Percentiles rank a stretch among this genome's conserved stretches.
Conservation (phyloP, 2,888 invertebrate genomes). For the Sussaba pulchella region DNA sequence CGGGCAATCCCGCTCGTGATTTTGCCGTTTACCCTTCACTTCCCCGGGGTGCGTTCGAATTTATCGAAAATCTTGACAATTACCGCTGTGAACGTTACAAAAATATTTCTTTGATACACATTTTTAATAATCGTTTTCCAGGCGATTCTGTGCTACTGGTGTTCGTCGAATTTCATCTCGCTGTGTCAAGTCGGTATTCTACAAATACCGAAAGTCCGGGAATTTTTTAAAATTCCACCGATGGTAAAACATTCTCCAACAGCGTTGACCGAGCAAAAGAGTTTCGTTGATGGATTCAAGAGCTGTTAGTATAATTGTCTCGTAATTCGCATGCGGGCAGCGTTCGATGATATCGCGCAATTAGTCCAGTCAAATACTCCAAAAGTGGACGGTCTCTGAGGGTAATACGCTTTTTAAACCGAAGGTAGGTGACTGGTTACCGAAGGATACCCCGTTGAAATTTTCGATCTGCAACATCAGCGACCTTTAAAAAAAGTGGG, state of each 20-base stretch:
- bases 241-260: constrained; percentile 86
- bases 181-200: constrained; percentile 92
- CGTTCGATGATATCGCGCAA: background rate
- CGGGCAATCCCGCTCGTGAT: constrained; percentile 91
- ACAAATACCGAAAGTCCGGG: constrained; percentile 90
- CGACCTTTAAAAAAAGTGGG: too few relatives aligned
- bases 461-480: too few relatives aligned
- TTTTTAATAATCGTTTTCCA: constrained; percentile 71
- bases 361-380: too few relatives aligned
- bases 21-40: constrained; percentile 94
- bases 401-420: too few relatives aligned
- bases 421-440: too few relatives aligned
- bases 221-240: constrained; percentile 90
- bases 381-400: too few relatives aligned
- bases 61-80: background rate
- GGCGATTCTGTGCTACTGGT: constrained; percentile 96
- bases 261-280: constrained; percentile 86
- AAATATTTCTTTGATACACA: background rate
- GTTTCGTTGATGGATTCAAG: constrained; percentile 91
- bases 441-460: too few relatives aligned
- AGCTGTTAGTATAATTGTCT: constrained; percentile 87
- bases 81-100: too few relatives aligned
- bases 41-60: constrained; percentile 89
- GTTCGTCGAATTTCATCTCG: constrained; percentile 94
- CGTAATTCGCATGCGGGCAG: constrained; percentile 23